Base-by-base conservation (phyloP, 2,888 invertebrate genomes). In the Ophion ellenae region DNA sequence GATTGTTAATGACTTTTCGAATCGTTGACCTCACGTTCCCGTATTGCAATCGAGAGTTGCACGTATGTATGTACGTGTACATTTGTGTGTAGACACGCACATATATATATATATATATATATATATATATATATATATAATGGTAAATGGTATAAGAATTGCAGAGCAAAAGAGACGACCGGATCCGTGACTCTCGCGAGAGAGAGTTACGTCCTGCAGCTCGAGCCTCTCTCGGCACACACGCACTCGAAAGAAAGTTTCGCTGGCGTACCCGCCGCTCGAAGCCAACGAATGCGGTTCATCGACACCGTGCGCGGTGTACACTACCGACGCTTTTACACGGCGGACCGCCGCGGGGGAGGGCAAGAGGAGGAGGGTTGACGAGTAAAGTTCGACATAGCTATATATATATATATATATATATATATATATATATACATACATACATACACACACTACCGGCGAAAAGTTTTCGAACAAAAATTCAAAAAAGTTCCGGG, bases 231-330 rank as follows among this genome's bases (percentile, higher is more conserved):
- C 17, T 11, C 20, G 10, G 53, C 69, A 24, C 69, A 63, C 75
- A 85, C 82, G 79, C 80, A 83, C 76, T 67, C 36, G 88, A 88
- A 89, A 89, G 89, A 90, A 90, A 90, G 90, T 90, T 89, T 84
- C 83, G 87, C 86, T 70, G 73, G 75, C 59, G 79, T 67, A 47
- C 47, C 14, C 47, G 81, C 14, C 47, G 81, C 71, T 53, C 20
- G 32, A 32, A 32, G n/a, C 20, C 66, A 45, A 53, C 69, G 71
- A 73, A 53, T 78, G 78, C 89, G 87, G 90, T 90, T 90, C 89
- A 90, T 90, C 89, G 90, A 90, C 90, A 90, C 88, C 88, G 89
- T 28, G 69, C 28, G 47, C 11, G 14, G 14, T 47, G 4, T 4
- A 47, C 53, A 14, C 53, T 28, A 63, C 67, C 73, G 67, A 45